These are phyloP conservation scores for Etheostoma nigrum DNA, from an alignment of 2,797 vertebrate genomes.

Conservation along the genomic window DNA sequence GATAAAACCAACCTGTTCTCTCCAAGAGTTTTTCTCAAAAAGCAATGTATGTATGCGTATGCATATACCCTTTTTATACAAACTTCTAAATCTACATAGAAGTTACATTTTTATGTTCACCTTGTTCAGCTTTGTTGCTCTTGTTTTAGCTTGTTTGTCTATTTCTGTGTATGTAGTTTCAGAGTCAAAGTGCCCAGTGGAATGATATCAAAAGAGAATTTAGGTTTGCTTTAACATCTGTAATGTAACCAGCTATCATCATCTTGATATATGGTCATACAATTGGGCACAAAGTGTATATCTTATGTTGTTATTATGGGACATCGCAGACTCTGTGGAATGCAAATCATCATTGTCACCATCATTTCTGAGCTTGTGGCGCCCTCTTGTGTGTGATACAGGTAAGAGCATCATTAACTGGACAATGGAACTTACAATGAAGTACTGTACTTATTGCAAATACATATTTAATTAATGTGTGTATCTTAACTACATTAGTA, in stretches of 20 bases:
- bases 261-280: background rate
- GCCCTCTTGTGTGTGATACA: slow-evolving; percentile 42
- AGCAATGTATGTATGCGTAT: too few species aligned
- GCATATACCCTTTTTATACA: too few species aligned
- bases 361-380: slow-evolving; percentile 7
- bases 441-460: background rate
- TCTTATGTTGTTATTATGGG: background rate
- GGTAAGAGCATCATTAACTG: background rate
- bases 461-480: background rate
- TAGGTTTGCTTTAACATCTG: background rate
- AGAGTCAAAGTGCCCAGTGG: too few species aligned
- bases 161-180: too few species aligned
- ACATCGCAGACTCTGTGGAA: slow-evolving; percentile 36
- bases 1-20: too few species aligned
- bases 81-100: too few species aligned
- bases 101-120: too few species aligned
- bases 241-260: background rate
- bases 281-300: background rate
- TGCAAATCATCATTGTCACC: slow-evolving; percentile 64
- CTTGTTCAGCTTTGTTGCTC: too few species aligned
- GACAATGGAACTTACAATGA: background rate
- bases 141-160: too few species aligned
- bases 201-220: background rate
- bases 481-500: background rate
- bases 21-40: too few species aligned